Conservation (phyloP, 2,888 invertebrate species). For the Nemotelus pantherinus region DNA sequence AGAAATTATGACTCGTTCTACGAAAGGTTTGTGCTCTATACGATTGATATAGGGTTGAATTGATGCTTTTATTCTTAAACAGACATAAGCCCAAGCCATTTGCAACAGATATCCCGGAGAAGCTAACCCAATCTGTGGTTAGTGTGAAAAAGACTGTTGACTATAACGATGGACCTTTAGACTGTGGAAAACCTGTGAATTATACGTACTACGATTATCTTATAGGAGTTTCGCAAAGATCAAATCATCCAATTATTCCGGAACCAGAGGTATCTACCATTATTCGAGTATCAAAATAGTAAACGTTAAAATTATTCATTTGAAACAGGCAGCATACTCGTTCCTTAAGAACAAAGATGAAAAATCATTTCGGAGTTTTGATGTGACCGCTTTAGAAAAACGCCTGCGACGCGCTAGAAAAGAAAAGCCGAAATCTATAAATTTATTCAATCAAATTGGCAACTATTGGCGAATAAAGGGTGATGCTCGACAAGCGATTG, state of each 20-base stretch:
- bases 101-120: constrained; percentile 20
- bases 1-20: constrained; percentile 51
- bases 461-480: constrained; percentile 93
- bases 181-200: constrained; percentile 87
- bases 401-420: constrained; percentile 80
- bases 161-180: constrained; percentile 71
- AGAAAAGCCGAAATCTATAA: constrained; percentile 85
- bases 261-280: constrained; percentile 73
- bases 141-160: constrained; percentile 51
- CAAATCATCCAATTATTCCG: constrained; percentile 83
- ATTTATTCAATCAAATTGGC: constrained; percentile 89
- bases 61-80: constrained; percentile 34
- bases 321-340: constrained; percentile 73
- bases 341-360: constrained; percentile 72
- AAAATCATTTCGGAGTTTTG: constrained; percentile 71
- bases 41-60: background rate
- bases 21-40: constrained; percentile 48
- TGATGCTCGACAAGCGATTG: constrained; percentile 85
- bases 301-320: background rate
- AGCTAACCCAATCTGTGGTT: constrained; percentile 9
- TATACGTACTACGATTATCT: constrained; percentile 90
- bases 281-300: background rate
- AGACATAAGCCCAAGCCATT: constrained; percentile 43
- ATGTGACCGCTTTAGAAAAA: constrained; percentile 78
- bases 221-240: constrained; percentile 83